Conservation (phyloP, 2,113 vertebrate species). For the Lepisosteus osseus region DNA sequence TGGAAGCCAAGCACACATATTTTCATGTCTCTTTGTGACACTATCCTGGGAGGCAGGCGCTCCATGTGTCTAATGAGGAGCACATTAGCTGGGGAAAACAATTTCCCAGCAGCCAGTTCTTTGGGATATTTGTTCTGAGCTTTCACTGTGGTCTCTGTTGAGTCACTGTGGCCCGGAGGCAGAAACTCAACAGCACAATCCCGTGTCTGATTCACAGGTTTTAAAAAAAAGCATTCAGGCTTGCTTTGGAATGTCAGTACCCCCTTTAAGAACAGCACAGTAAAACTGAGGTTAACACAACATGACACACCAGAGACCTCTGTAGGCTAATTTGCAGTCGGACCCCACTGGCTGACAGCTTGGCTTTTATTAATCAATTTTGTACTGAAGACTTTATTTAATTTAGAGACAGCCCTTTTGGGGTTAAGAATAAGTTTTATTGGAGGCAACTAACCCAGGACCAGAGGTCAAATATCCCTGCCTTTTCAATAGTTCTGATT, state of each 20-base stretch:
- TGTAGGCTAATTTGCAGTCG: background rate
- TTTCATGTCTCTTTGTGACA: background rate
- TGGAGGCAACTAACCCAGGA: background rate
- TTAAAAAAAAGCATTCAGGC: background rate
- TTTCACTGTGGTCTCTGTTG: background rate
- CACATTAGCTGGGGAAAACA: constrained; percentile 19
- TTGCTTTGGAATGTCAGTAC: background rate
- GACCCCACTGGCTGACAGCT: background rate
- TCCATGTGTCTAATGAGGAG: constrained; percentile 26
- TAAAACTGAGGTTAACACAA: background rate
- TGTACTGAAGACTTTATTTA: too few species aligned
- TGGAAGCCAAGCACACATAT: background rate
- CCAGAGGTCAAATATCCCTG: background rate
- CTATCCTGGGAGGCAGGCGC: constrained; percentile 16
- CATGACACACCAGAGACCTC: background rate
- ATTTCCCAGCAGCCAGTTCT: constrained; percentile 20
- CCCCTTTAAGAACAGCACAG: background rate
- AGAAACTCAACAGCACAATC: background rate
- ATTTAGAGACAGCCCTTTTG: background rate
- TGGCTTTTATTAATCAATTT: background rate
- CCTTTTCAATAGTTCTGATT: background rate
- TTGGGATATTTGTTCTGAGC: background rate
- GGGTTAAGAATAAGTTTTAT: background rate
- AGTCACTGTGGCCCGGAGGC: background rate
- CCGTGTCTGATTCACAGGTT: background rate